Conservation (phyloP, 2,113 vertebrate genomes). For the Gallinago undulata region DNA sequence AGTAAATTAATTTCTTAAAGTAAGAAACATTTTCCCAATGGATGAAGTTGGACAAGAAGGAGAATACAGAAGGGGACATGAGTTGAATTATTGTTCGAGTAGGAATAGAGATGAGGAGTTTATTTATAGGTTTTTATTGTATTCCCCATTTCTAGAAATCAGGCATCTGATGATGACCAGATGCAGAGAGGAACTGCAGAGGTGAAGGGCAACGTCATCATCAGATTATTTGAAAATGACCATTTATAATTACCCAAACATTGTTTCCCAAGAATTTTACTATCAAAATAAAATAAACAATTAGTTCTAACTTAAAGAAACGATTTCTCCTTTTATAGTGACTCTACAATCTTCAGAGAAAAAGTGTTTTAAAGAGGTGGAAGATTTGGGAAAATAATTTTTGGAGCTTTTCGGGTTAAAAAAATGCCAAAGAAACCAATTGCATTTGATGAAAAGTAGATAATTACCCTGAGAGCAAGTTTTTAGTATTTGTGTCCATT, state of each 20-base stretch:
- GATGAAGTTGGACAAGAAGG: neutral
- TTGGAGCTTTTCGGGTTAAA: neutral
- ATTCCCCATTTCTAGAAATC: neutral
- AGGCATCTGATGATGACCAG: neutral
- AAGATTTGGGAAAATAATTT: neutral
- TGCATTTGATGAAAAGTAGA: neutral
- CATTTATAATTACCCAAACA: neutral
- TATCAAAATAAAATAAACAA: neutral
- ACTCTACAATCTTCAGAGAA: neutral
- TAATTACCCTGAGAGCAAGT: neutral
- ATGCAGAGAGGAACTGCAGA: neutral
- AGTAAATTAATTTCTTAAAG: neutral
- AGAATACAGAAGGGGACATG: neutral
- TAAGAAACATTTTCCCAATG: neutral
- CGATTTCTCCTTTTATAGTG: fast-evolving
- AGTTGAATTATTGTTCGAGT: neutral
- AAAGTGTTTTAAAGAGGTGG: neutral
- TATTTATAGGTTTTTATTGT: neutral
- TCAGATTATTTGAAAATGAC: neutral
- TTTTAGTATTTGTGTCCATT: neutral
- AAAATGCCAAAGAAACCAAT: neutral
- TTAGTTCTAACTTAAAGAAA: neutral
- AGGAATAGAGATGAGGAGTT: neutral
- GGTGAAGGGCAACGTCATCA: neutral
- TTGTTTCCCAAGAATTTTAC: neutral